A percentile compares a stretch with the other conserved stretches of the same genome.
These are phyloP conservation scores for Drosophila subsilvestris DNA, from an alignment of 2,888 invertebrate species.

Conservation along the genomic window DNA sequence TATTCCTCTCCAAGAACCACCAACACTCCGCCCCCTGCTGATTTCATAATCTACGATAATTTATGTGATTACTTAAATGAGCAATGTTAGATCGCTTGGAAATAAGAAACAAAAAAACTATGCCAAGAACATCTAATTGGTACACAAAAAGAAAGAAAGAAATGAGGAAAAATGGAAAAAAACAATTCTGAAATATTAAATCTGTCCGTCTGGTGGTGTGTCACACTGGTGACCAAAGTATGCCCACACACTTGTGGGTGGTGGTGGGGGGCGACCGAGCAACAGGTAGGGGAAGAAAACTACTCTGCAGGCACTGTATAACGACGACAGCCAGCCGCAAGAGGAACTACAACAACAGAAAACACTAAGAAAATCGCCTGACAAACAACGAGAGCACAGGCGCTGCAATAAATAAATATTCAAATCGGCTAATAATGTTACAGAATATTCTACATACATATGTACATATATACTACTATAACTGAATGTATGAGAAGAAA, in stretches of 20 bases:
- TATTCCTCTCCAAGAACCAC: background rate
- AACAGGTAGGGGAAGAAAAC: conserved; percentile 38
- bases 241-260: conserved; percentile 21
- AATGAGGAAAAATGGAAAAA: conserved; percentile 18
- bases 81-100: conserved; percentile 53
- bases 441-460: conserved; percentile 13
- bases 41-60: conserved; percentile 68
- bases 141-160: conserved; percentile 39
- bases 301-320: conserved; percentile 13
- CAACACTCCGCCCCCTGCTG: conserved; percentile 20
- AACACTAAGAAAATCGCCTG: conserved; percentile 37
- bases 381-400: conserved; percentile 30
- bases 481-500: background rate
- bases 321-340: conserved; percentile 13
- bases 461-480: background rate
- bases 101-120: conserved; percentile 54
- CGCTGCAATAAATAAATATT: conserved; percentile 53
- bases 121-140: conserved; percentile 75
- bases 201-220: conserved; percentile 1
- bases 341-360: conserved; percentile 35
- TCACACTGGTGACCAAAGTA: conserved; percentile 27
- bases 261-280: conserved; percentile 33
- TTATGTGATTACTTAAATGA: conserved; percentile 75
- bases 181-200: conserved; percentile 41
- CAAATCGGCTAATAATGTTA: conserved; percentile 51